These are phyloP conservation scores for Hoplias malabaricus DNA, from an alignment of 2,113 vertebrate genomes.

Conservation along the genomic window DNA sequence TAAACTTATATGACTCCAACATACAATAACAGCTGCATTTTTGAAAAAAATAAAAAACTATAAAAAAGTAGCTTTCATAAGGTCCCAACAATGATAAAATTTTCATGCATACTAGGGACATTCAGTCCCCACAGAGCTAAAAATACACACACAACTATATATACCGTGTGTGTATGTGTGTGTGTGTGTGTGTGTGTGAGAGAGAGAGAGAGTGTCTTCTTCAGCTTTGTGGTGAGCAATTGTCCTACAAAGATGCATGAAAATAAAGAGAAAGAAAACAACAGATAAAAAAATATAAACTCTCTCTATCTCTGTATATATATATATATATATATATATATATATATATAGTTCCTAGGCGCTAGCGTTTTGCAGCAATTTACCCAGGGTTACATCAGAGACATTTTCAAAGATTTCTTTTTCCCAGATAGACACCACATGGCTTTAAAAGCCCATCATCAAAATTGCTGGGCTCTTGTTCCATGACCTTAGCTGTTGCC, in stretches of 20 bases:
- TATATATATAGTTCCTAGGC: background rate
- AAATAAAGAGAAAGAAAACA: background rate
- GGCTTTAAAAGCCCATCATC: conserved; percentile 47
- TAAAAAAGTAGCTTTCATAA: background rate
- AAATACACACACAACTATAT: background rate
- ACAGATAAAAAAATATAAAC: background rate
- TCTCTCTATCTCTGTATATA: background rate
- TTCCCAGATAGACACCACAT: conserved; percentile 25
- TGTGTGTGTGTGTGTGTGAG: background rate
- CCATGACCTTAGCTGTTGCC: conserved; percentile 44
- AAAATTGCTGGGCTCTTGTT: conserved; percentile 39
- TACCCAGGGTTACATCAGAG: conserved; percentile 25
- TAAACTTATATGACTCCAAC: too few relatives aligned
- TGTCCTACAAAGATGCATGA: background rate
- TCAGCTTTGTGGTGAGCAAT: background rate
- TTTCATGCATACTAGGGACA: background rate
- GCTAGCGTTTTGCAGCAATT: conserved; percentile 20
- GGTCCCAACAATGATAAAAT: background rate
- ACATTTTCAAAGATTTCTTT: conserved; percentile 19
- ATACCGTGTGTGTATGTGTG: background rate
- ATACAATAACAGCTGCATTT: too few relatives aligned
- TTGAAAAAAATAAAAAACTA: background rate
- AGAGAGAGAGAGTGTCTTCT: too few relatives aligned
- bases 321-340: background rate
- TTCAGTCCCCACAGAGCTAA: background rate